Conservation (phyloP, 1,140 invertebrate species). For the Cyphomyrmex costatus region DNA sequence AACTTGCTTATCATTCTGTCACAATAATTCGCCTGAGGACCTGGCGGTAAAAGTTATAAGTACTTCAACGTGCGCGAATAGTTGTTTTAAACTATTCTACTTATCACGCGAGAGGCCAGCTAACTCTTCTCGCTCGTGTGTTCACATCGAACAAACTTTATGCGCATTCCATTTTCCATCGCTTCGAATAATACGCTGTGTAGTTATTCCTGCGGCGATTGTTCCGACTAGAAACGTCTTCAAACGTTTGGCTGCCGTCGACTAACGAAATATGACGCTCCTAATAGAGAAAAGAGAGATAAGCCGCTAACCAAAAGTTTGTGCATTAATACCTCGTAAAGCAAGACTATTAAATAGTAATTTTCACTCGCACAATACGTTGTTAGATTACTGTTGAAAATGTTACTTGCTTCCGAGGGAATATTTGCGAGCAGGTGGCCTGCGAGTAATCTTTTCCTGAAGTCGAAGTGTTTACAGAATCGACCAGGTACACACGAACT, state of each 20-base stretch:
- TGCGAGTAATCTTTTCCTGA: neutral
- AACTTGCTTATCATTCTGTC: slow-evolving; percentile 37
- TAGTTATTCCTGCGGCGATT: slow-evolving; percentile 37
- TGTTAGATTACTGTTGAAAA: neutral
- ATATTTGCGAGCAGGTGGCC: neutral
- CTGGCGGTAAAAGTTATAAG: slow-evolving; percentile 49
- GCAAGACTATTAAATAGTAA: slow-evolving; percentile 13
- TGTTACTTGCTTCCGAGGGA: neutral
- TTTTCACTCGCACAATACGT: slow-evolving; percentile 2
- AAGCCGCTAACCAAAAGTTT: slow-evolving; percentile 49
- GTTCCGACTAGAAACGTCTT: slow-evolving; percentile 19
- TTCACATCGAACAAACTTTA: slow-evolving; percentile 54
- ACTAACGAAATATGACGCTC: slow-evolving; percentile 4
- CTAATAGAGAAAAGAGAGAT: slow-evolving; percentile 1
- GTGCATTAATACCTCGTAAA: slow-evolving; percentile 23
- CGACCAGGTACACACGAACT: neutral
- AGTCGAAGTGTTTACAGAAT: neutral
- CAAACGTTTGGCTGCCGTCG: slow-evolving; percentile 4
- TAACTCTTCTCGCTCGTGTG: slow-evolving; percentile 47
- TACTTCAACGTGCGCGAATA: slow-evolving; percentile 19
- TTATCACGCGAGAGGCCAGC: slow-evolving; percentile 42
- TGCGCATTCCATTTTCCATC: slow-evolving; percentile 38
- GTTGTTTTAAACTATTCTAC: slow-evolving; percentile 53
- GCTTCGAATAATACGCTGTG: neutral
- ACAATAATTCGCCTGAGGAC: slow-evolving; percentile 56